Evolutionary conservation across 2,888 invertebrate genomes (phyloP), one percentile per base, ranked within the genome.

Genomic region (Abscondita cerata): DNA sequence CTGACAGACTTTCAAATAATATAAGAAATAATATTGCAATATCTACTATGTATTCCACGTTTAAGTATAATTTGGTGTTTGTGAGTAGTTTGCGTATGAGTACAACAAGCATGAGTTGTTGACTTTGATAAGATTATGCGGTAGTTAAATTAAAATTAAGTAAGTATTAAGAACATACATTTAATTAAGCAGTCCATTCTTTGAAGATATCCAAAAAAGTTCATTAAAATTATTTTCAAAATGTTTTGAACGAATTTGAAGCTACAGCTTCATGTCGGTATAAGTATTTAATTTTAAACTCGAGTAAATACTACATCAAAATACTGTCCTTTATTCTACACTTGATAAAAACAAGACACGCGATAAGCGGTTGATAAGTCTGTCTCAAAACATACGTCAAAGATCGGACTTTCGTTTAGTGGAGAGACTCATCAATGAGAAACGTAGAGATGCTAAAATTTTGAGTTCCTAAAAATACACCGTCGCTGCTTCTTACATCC

Each of bases 181-280:
- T 70, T 70, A 41, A 70, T 68, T 53, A 68, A 62, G 57, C 65
- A 68, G 62, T 70, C 68, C 70, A 70, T 70, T 65, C 61, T 66
- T 60, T 34, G 20, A 46, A 31, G 34, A 34, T 18, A 9, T 15
- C 15, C 9, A 41, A 41, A 41, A n/a, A 41, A 41, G 15, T 6
- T 33, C 31, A n/a, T 20, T 48, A 48, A 5, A 13, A 25, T 13
- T 33, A 11, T 51, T 51, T 11, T 18, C 34, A 54, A 47, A 58
- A 51, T 51, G 53, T 56, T 52, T 48, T 34, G 48, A 52, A 55
- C 38, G 46, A 41, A 52, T 59, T 54, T 54, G 52, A 56, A 36
- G 47, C 47, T 34, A 59, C 52, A 54, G 34, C 55, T 58, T 62
- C 55, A 59, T 62, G 62, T 54, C 59, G 52, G 44, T 51, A 62